A percentile compares a stretch with the other conserved stretches of the same genome.
Evolutionary conservation across 2,113 vertebrate genomes (phyloP).

Genomic region (Cyprinodon tularosa): DNA sequence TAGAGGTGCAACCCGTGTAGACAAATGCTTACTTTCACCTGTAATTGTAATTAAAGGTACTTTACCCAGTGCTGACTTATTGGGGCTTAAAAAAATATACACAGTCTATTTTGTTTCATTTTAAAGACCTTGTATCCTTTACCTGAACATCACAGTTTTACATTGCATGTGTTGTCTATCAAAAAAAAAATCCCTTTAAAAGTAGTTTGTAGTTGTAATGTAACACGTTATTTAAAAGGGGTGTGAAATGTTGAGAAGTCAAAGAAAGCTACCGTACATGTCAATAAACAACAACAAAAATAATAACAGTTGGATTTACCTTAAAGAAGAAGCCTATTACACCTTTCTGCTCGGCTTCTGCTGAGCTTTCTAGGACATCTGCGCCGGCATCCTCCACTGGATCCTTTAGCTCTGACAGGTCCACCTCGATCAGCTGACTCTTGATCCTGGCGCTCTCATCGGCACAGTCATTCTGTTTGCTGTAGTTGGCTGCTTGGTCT

Average conservation of each 20-base stretch:
- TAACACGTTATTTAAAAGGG: background rate
- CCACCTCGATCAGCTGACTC: conserved; percentile 91
- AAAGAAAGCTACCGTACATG: background rate
- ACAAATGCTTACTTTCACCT: background rate
- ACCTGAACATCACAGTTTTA: background rate
- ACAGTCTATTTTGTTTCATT: background rate
- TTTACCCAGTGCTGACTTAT: background rate
- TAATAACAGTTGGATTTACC: conserved; percentile 72
- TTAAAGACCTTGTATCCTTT: background rate
- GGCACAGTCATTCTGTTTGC: conserved; percentile 70
- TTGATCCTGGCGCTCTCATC: conserved; percentile 82
- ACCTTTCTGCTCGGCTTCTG: conserved; percentile 86
- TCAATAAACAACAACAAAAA: background rate
- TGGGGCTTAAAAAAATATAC: background rate
- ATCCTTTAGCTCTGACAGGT: conserved; percentile 87
- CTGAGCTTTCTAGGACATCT: conserved; percentile 62
- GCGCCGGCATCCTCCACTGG: conserved; percentile 71
- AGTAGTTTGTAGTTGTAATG: background rate
- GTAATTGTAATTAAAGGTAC: background rate
- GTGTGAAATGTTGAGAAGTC: background rate
- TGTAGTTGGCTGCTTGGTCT: conserved; percentile 52
- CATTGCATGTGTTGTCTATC: background rate
- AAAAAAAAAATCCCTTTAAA: background rate
- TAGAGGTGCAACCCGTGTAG: too few relatives aligned
- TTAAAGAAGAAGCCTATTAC: conserved; percentile 96